phyloP scores from a whole-genome alignment of 2,888 invertebrate genomes.

The Rhaphigaster nebulosa region DNA sequence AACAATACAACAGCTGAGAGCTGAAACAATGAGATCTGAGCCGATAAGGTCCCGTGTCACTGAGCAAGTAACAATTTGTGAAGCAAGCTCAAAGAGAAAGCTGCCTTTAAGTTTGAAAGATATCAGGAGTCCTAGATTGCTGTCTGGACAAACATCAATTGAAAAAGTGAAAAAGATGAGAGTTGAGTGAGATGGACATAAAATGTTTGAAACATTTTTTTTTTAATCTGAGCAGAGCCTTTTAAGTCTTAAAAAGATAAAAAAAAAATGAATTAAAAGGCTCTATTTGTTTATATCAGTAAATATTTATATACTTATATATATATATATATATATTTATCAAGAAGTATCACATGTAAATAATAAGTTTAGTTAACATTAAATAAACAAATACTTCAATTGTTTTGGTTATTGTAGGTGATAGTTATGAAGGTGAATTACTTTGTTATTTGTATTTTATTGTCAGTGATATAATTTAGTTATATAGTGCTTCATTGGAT shows the following conservation, averaged over 20 bases:
- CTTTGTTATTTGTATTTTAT: slow-evolving; percentile 40
- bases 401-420: slow-evolving; percentile 42
- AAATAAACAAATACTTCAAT: neutral
- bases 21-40: neutral
- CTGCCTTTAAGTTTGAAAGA: slow-evolving; percentile 51
- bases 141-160: slow-evolving; percentile 41
- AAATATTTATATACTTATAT: slow-evolving; percentile 41
- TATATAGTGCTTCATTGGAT: slow-evolving; percentile 13
- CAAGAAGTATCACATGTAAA: slow-evolving; percentile 19
- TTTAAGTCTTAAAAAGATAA: neutral
- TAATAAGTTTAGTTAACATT: slow-evolving; percentile 13
- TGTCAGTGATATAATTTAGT: neutral
- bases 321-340: slow-evolving; percentile 32
- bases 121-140: slow-evolving; percentile 30
- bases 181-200: slow-evolving; percentile 34
- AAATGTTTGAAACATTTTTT: neutral
- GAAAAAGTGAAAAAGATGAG: slow-evolving; percentile 55
- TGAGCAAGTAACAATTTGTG: slow-evolving; percentile 54
- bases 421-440: neutral
- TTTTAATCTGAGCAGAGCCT: slow-evolving; percentile 12
- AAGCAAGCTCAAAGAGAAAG: slow-evolving; percentile 54
- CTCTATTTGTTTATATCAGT: slow-evolving; percentile 37
- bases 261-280: neutral
- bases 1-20: neutral
- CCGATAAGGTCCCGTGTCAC: slow-evolving; percentile 14